A percentile compares a stretch with the other conserved stretches of the same genome.
Conservation (phyloP, 1,140 invertebrate species). For the Zelostemma sp. region DNA sequence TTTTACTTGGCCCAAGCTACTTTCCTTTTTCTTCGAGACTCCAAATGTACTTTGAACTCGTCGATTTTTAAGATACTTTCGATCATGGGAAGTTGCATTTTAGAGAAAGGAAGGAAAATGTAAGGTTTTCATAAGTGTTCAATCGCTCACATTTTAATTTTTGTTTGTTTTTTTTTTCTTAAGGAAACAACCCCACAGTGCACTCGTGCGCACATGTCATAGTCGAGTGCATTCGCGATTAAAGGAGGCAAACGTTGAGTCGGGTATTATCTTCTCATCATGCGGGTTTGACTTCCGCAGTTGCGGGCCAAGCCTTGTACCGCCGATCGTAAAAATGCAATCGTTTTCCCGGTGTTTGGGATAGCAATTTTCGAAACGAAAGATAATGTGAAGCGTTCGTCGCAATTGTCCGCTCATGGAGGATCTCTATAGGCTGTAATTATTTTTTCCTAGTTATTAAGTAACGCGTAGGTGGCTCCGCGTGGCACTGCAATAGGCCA, state of each 20-base stretch:
- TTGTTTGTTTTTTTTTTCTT: too few relatives aligned
- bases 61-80: too few relatives aligned
- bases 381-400: neutral
- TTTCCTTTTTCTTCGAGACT: too few relatives aligned
- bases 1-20: too few relatives aligned
- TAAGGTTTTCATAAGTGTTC: too few relatives aligned
- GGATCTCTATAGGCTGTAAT: slow-evolving; percentile 9
- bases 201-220: neutral
- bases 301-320: neutral
- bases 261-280: neutral
- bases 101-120: too few relatives aligned
- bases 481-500: slow-evolving; percentile 5
- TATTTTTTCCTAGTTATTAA: slow-evolving; percentile 1
- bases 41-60: too few relatives aligned
- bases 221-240: neutral
- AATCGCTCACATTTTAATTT: too few relatives aligned
- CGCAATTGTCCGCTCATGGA: neutral
- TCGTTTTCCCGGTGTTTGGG: neutral
- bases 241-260: neutral
- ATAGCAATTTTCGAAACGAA: neutral
- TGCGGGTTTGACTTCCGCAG: neutral
- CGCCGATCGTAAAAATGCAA: neutral
- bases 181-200: neutral
- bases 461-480: neutral
- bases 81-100: too few relatives aligned